phyloP scores from a whole-genome alignment of 2,113 vertebrate species.

The Trachemys scripta region DNA sequence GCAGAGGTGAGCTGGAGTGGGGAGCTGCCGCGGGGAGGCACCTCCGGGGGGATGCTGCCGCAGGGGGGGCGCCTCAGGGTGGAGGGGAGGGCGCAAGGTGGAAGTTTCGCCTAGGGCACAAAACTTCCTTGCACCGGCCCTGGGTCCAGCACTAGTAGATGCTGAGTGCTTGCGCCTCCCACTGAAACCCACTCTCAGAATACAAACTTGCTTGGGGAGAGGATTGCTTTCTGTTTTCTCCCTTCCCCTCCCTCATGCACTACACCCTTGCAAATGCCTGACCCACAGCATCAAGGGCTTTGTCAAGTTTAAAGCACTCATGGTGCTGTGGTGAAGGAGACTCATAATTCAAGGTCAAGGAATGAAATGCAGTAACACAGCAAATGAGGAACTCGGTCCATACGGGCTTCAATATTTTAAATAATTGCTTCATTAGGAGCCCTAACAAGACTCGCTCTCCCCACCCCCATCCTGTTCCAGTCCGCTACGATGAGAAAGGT shows the following conservation, averaged over 20 bases:
- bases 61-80: too few species aligned
- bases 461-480: not conserved
- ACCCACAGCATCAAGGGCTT: fast-evolving
- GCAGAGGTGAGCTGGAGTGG: too few species aligned
- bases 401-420: not conserved
- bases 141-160: not conserved
- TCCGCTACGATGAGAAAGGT: not conserved
- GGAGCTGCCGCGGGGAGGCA: too few species aligned
- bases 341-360: not conserved
- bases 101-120: too few species aligned
- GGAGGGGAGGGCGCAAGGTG: too few species aligned
- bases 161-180: not conserved
- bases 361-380: not conserved
- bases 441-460: not conserved
- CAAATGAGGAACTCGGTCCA: not conserved
- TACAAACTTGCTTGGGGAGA: not conserved
- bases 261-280: not conserved
- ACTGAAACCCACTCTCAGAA: not conserved
- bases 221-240: too few species aligned
- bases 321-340: not conserved
- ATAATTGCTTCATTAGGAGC: not conserved
- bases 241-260: not conserved
- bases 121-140: too few species aligned
- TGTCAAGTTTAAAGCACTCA: not conserved
- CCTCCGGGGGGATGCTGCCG: too few species aligned